phyloP scores from a whole-genome alignment of 2,113 vertebrate species.

The Hiodon alosoides region DNA sequence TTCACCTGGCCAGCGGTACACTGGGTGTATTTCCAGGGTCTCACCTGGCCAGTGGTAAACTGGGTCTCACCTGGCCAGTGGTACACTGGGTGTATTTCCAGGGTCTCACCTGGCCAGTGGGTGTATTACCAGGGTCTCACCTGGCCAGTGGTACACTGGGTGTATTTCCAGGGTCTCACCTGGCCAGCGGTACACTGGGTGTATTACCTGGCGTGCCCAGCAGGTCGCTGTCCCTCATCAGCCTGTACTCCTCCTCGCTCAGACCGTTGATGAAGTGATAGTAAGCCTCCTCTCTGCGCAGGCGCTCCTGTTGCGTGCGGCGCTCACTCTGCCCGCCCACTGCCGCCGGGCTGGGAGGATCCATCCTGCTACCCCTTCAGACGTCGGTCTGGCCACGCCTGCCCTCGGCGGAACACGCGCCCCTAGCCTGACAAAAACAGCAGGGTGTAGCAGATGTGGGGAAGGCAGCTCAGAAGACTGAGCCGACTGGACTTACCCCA shows the following conservation, averaged over 20 bases:
- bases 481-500: no score
- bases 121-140: no score
- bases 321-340: conserved; percentile 70
- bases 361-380: conserved; percentile 54
- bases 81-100: no score
- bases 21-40: no score
- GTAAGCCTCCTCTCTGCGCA: conserved; percentile 89
- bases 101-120: no score
- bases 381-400: neutral
- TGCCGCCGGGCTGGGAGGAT: conserved; percentile 56
- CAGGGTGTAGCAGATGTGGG: neutral
- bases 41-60: no score
- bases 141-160: no score
- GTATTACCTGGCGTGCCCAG: conserved; percentile 79
- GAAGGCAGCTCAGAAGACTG: no score
- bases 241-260: conserved; percentile 86
- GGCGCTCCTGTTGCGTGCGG: conserved; percentile 83
- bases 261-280: conserved; percentile 94
- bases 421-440: neutral
- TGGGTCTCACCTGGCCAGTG: no score
- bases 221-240: conserved; percentile 91
- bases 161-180: no score
- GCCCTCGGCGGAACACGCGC: neutral
- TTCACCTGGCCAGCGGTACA: neutral
- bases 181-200: no score